phyloP scores from a whole-genome alignment of 2,888 invertebrate genomes.

The Scelioninae gen. 1 region DNA sequence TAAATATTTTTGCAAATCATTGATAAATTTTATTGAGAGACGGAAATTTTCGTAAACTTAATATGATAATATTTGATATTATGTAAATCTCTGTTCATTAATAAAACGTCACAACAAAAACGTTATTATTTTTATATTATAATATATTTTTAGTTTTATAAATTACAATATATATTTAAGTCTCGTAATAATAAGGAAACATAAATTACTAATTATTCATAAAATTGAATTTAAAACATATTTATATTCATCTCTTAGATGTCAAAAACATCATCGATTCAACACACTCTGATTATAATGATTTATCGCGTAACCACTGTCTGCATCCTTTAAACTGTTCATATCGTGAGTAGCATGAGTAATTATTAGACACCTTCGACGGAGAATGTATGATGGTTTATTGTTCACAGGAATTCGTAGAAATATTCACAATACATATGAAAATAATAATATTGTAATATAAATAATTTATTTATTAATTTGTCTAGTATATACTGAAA shows the following conservation, averaged over 20 bases:
- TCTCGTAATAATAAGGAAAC: neutral
- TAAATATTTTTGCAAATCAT: no score
- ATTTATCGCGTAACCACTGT: slow-evolving; percentile 80
- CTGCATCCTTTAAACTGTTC: slow-evolving; percentile 79
- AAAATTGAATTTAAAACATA: slow-evolving; percentile 22
- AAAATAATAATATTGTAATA: slow-evolving; percentile 49
- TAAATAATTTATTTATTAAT: slow-evolving; percentile 26
- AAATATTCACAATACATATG: slow-evolving; percentile 52
- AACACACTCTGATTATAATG: slow-evolving; percentile 79
- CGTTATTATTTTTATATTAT: no score
- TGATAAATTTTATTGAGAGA: no score
- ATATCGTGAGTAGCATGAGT: slow-evolving; percentile 75
- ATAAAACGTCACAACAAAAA: no score
- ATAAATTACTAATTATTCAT: slow-evolving; percentile 3
- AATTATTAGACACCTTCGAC: slow-evolving; percentile 69
- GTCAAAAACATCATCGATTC: slow-evolving; percentile 78
- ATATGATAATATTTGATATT: no score
- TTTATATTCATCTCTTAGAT: slow-evolving; percentile 37
- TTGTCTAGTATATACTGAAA: slow-evolving; percentile 15
- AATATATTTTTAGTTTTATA: no score
- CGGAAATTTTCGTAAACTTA: no score
- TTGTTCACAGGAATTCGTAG: slow-evolving; percentile 60
- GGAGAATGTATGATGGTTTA: slow-evolving; percentile 67
- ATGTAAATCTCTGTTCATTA: no score
- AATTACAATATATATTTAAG: neutral